Base-by-base conservation (phyloP, 2,888 invertebrate genomes). In the Phaonia tiefii region DNA sequence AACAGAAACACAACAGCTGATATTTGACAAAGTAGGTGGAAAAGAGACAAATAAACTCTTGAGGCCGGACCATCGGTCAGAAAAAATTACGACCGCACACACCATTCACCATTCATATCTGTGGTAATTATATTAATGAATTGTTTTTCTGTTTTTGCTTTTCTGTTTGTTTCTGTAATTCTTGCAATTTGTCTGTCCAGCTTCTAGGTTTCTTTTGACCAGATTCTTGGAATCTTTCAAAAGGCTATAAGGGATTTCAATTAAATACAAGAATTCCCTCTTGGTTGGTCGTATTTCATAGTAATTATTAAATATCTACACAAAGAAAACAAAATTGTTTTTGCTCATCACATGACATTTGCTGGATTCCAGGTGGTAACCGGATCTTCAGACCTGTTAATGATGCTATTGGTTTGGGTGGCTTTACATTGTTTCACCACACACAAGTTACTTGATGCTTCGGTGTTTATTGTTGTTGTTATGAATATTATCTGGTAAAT, bases 401-500 rank as follows among this genome's bases (percentile, higher is more conserved):
- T 39, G 60, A 4, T 15, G 58, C 31, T n/a, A 7, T 3, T 60
- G 17, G 1, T 20, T 31, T 3, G 31, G 31, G 13, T 37, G n/a
- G n/a, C 17, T 39, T 10, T 15, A 11, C 39, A 39, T 26, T 56
- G 25, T 13, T 58, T 15, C 22, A n/a, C 58, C 11, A 60, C 17
- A 10, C 15, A 25, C 20, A 51, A 56, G 25, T 63, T 1, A 26
- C 8, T 54, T 22, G 25, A 17, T 8, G 10, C 26, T 22, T 49
- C n/a, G 13, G 8, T 51, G 51, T 51, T 51, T 5, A 11, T 20
- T 51, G 51, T 26, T 58, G 58, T 46, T n/a, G n/a, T 58, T 37
- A 8, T 60, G 42, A 42, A 42, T 5, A 63, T 63, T 42, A 20
- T 63, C 42, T 63, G 63, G 0, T 63, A 63, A 63, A 39, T 63